These are phyloP conservation scores for Anarsia innoxiella DNA, from an alignment of 2,888 invertebrate species.

Conservation along the genomic window DNA sequence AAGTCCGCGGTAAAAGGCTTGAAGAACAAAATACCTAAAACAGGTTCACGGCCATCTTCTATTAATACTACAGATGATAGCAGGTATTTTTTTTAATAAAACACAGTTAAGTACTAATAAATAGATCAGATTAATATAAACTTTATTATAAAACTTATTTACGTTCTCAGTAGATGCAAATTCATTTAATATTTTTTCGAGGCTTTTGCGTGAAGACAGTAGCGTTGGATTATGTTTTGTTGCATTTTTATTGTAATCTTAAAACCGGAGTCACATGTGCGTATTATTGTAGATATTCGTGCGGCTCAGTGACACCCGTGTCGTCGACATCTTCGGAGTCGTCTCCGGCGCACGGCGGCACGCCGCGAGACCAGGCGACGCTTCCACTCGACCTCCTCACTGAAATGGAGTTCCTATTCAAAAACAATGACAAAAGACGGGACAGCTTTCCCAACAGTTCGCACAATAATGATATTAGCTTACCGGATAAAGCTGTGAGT, in stretches of 20 bases:
- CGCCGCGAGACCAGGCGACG: conserved; percentile 36
- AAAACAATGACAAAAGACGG: conserved; percentile 40
- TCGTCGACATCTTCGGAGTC: conserved; percentile 59
- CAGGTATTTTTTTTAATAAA: too few relatives aligned
- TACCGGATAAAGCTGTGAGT: conserved; percentile 60
- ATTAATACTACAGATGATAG: conserved; percentile 62
- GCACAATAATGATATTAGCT: conserved; percentile 36
- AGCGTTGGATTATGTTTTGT: too few relatives aligned
- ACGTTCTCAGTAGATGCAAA: too few relatives aligned
- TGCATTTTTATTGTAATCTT: too few relatives aligned
- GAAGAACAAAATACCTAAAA: conserved; percentile 60
- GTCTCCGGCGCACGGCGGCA: conserved; percentile 37
- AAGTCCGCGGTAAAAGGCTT: conserved; percentile 62
- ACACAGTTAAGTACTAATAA: too few relatives aligned
- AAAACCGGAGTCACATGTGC: too few relatives aligned
- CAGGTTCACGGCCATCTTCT: conserved; percentile 58
- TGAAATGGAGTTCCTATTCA: conserved; percentile 62
- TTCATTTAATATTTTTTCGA: too few relatives aligned
- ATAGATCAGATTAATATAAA: too few relatives aligned
- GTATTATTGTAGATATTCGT: conserved; percentile 44
- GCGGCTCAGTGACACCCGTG: conserved; percentile 60
- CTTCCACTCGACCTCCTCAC: conserved; percentile 59
- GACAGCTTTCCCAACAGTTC: conserved; percentile 50
- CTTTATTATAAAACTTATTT: too few relatives aligned
- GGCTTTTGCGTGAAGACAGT: conserved; percentile 7